Evolutionary conservation across 2,888 invertebrate genomes (phyloP).

Genomic region (Myathropa florea): DNA sequence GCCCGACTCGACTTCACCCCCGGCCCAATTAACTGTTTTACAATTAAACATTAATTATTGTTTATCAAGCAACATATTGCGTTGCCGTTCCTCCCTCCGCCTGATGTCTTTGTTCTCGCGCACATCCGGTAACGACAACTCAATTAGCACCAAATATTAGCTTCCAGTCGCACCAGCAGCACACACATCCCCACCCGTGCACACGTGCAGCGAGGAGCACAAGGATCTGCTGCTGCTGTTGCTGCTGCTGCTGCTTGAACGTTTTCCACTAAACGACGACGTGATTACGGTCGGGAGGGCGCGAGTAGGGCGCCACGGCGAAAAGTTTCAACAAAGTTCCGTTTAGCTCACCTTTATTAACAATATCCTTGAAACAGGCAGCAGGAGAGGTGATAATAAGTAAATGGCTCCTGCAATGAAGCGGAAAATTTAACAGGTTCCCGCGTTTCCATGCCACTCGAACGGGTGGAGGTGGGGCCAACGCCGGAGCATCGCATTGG

Average conservation of each 20-base stretch:
- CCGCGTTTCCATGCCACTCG: not conserved
- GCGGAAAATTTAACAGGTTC: conserved; percentile 54
- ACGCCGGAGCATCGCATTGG: not conserved
- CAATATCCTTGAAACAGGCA: conserved; percentile 5
- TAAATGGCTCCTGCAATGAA: conserved; percentile 63
- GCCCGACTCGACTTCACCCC: not conserved
- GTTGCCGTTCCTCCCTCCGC: conserved; percentile 16
- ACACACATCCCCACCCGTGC: not conserved
- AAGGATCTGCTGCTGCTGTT: conserved; percentile 38
- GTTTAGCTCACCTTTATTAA: conserved; percentile 55
- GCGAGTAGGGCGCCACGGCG: not conserved
- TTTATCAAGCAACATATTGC: conserved; percentile 57
- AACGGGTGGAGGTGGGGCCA: not conserved
- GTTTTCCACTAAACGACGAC: conserved; percentile 48
- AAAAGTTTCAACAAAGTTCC: conserved; percentile 62
- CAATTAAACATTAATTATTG: conserved; percentile 67
- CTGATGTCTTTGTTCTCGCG: conserved; percentile 49
- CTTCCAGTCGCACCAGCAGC: conserved; percentile 11
- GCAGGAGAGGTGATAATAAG: conserved; percentile 57
- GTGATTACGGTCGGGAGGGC: conserved; percentile 40
- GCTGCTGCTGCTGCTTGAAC: conserved; percentile 32
- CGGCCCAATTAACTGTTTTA: conserved; percentile 40
- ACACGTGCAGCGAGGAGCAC: not conserved
- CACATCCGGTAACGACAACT: conserved; percentile 67
- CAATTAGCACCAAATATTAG: conserved; percentile 65